These are phyloP conservation scores for Spodoptera picta DNA, from an alignment of 2,888 invertebrate genomes.

Conservation along the genomic window DNA sequence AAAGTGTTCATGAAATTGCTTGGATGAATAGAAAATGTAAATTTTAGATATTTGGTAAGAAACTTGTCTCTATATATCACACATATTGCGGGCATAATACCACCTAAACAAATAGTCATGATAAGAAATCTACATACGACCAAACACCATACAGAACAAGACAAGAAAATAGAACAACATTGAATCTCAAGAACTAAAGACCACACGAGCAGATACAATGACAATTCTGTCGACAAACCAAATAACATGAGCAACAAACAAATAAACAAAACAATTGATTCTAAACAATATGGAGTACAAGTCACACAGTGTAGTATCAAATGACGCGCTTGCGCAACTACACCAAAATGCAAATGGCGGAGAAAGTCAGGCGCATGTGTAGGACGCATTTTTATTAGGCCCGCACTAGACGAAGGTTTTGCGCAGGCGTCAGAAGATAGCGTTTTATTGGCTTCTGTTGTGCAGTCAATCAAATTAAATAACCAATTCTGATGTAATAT, in stretches of 20 bases:
- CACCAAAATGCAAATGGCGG: constrained; percentile 71
- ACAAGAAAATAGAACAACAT: too few relatives aligned
- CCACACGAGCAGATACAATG: constrained; percentile 17
- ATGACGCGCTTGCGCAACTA: constrained; percentile 59
- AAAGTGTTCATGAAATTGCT: too few relatives aligned
- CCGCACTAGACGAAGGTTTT: constrained; percentile 51
- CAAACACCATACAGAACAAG: too few relatives aligned
- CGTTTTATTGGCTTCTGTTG: constrained; percentile 40
- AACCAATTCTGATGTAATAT: constrained; percentile 1
- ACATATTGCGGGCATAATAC: too few relatives aligned
- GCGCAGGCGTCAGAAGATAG: constrained; percentile 55
- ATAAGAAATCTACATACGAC: too few relatives aligned
- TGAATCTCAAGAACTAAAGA: constrained; percentile 1
- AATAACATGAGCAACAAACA: constrained; percentile 8
- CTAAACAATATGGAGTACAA: constrained; percentile 44
- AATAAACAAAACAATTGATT: constrained; percentile 38
- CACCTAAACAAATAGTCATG: too few relatives aligned
- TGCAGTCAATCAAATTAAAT: constrained; percentile 17
- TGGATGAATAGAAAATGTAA: too few relatives aligned
- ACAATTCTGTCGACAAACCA: constrained; percentile 10
- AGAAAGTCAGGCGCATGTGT: constrained; percentile 67
- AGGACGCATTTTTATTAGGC: constrained; percentile 70
- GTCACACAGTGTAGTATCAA: constrained; percentile 47
- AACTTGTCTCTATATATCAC: too few relatives aligned
- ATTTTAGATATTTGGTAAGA: too few relatives aligned